Evolutionary conservation across 2,797 vertebrate species (phyloP), one percentile per base, ranked within the genome.

Genomic region (Cygnus olor): DNA sequence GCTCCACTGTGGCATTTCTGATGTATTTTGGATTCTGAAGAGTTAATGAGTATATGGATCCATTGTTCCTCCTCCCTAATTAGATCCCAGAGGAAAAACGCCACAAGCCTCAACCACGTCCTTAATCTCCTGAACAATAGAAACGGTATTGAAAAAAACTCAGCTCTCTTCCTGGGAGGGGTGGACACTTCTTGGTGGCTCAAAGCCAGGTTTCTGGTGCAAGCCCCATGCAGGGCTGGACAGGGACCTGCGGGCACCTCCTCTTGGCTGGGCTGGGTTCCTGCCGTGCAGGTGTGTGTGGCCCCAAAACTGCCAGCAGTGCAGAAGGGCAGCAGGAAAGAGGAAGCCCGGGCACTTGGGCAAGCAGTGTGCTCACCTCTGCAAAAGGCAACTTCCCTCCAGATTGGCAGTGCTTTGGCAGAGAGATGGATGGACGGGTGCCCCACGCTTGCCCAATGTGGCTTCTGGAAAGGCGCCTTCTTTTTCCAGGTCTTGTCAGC

Each of bases 111-210:
- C 76, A 60, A 56, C 61, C 63, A 64, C 3, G 2, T 85, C 71
- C 68, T 88, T 94, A 77, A 85, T 77, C 71, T 85, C 45, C 38
- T 14, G 38, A 93, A 94, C 78, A 96, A 91, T 34, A 89, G 95
- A 78, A 93, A 64, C 38, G 4, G 1, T 80, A 54, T 74, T 86
- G 10, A 64, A 88, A 53, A 53, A n/a, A 5, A 45, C 68, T 14
- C 12, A 63, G 28, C 36, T 34, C 34, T 45, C 65, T 90, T 92
- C 80, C 47, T 84, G 65, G 49, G 72, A 72, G 86, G 73, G 63
- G 47, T 70, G 54, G 58, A 24, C 72, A 20, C 28, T 54, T 1
- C 0, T 56, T 51, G 28, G 24, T 17, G 76, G 45, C 61, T 36
- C 49, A 61, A 44, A 72, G 78, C n/a, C 49, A 49, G n/a, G 40